Conservation (phyloP, 64 coral and sea anemone species). For the Montipora efflorescens region DNA sequence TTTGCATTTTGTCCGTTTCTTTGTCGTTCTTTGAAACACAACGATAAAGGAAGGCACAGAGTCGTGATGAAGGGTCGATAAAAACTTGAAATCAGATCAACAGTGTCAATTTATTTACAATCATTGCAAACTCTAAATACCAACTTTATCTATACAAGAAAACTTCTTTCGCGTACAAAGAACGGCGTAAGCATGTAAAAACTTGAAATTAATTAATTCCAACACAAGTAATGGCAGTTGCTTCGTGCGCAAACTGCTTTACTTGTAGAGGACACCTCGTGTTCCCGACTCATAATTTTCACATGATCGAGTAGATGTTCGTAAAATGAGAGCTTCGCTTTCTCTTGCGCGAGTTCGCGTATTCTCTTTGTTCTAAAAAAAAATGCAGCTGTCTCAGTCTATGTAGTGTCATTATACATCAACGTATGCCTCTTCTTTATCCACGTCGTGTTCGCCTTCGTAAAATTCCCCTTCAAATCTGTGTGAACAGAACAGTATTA, state of each 20-base stretch:
- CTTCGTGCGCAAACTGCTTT: neutral
- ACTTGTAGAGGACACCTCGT: no score
- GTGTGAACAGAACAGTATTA: neutral
- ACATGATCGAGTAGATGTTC: no score
- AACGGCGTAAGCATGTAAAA: neutral
- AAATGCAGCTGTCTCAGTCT: neutral
- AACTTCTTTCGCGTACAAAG: neutral
- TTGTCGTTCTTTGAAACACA: no score
- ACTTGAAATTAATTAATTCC: neutral
- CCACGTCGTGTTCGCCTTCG: constrained; percentile 91
- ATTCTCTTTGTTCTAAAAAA: neutral
- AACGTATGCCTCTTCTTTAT: constrained; percentile 74
- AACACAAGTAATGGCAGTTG: neutral
- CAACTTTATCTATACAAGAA: neutral
- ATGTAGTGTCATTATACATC: constrained; percentile 58
- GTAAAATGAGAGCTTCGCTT: neutral
- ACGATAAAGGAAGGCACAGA: no score
- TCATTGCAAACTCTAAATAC: neutral
- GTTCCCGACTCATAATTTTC: no score
- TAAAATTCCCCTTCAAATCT: constrained; percentile 90
- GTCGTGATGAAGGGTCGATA: neutral
- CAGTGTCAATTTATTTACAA: neutral
- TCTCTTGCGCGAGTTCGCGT: neutral
- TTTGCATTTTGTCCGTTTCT: no score
- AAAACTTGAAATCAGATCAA: neutral